Evolutionary conservation across 2,797 vertebrate species (phyloP).

Genomic region (Pachyuromys duprasi): DNA sequence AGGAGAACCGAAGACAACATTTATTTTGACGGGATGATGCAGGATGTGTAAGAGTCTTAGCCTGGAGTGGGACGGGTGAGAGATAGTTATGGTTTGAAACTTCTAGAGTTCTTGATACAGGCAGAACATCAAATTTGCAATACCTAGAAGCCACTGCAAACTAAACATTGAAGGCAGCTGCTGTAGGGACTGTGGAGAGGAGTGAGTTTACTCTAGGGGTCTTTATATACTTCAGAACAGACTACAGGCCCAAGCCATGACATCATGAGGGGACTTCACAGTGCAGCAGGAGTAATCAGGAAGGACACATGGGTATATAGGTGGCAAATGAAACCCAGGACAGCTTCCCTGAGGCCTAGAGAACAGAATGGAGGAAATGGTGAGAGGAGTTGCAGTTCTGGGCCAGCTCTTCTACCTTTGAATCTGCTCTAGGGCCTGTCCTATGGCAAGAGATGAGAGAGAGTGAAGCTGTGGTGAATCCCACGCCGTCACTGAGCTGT

Average conservation of each 20-base stretch:
- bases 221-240: neutral
- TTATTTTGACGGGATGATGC: neutral
- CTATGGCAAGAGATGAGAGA: neutral
- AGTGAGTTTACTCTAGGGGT: no score
- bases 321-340: neutral
- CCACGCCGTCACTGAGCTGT: neutral
- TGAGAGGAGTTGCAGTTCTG: neutral
- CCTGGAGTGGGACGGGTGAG: no score
- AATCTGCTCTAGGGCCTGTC: neutral
- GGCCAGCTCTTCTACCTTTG: rapidly evolving
- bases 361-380: neutral
- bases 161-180: no score
- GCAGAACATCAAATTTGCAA: neutral
- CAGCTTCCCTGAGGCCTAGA: neutral
- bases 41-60: rapidly evolving
- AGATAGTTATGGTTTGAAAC: neutral
- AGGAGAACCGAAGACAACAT: no score
- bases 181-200: neutral
- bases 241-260: neutral
- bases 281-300: no score
- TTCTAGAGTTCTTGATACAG: no score
- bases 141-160: neutral
- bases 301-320: neutral
- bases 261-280: neutral
- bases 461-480: neutral